These are phyloP conservation scores for Conops quadrifasciatus DNA, from an alignment of 2,888 invertebrate species.

Conservation along the genomic window DNA sequence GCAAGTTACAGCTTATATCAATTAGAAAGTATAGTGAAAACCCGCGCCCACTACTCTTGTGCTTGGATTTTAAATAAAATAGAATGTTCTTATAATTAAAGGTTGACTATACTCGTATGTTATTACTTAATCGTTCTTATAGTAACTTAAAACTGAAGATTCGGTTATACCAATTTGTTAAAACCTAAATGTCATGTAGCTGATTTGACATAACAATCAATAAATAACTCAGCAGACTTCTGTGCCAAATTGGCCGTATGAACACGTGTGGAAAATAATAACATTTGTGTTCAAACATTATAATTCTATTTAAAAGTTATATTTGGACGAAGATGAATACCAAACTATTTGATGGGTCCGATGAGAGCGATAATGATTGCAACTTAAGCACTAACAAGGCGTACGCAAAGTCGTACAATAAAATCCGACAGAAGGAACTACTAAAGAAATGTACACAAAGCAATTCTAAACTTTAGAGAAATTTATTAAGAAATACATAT, in stretches of 20 bases:
- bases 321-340: constrained; percentile 48
- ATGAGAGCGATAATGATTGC: constrained; percentile 66
- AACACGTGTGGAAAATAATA: constrained; percentile 3
- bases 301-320: background rate
- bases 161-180: too few species aligned
- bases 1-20: too few species aligned
- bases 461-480: background rate
- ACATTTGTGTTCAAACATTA: background rate
- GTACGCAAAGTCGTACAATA: constrained; percentile 86
- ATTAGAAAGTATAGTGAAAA: too few species aligned
- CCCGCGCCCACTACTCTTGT: too few species aligned
- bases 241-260: background rate
- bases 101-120: too few species aligned
- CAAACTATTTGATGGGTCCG: constrained; percentile 62
- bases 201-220: background rate
- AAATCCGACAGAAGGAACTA: constrained; percentile 86
- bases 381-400: constrained; percentile 76
- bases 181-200: background rate
- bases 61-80: too few species aligned
- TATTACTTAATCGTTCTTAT: too few species aligned
- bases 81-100: too few species aligned
- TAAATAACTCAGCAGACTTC: background rate
- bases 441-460: constrained; percentile 74
- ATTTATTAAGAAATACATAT: background rate
- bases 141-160: too few species aligned